A percentile compares a stretch with the other conserved stretches of the same genome.
phyloP scores from a whole-genome alignment of 1,140 invertebrate genomes.

The Phthorimaea operculella region DNA sequence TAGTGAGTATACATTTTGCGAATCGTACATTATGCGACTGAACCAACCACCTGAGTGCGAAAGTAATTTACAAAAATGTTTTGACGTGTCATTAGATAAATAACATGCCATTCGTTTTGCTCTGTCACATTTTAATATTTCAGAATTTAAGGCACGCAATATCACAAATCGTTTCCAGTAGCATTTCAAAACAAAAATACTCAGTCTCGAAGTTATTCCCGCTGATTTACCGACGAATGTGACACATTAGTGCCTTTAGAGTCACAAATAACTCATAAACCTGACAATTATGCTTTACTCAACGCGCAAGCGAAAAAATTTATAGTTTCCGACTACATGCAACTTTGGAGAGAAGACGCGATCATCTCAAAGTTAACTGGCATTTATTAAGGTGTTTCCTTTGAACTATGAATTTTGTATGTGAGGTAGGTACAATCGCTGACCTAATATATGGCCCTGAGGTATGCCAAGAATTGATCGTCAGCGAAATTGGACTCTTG shows the following conservation, averaged over 20 bases:
- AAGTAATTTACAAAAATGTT: slow-evolving; percentile 4
- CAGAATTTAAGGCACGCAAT: slow-evolving; percentile 7
- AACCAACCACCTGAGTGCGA: background rate
- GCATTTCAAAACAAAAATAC: slow-evolving; percentile 7
- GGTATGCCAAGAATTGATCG: too few relatives aligned
- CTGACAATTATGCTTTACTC: slow-evolving; percentile 41
- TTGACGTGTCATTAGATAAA: slow-evolving; percentile 2
- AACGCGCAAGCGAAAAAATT: slow-evolving; percentile 33
- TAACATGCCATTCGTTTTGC: background rate
- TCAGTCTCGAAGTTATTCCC: background rate
- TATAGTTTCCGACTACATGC: slow-evolving; percentile 43
- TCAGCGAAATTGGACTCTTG: too few relatives aligned
- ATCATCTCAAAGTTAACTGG: background rate
- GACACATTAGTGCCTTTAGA: slow-evolving; percentile 27
- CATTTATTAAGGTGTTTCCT: too few relatives aligned
- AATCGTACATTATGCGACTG: too few relatives aligned
- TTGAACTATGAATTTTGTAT: too few relatives aligned
- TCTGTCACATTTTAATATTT: slow-evolving; percentile 4
- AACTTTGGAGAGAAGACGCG: background rate
- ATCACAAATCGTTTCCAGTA: slow-evolving; percentile 6
- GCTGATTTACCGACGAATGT: slow-evolving; percentile 29
- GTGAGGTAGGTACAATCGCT: too few relatives aligned
- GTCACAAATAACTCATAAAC: slow-evolving; percentile 43
- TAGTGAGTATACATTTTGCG: too few relatives aligned
- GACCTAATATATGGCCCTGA: too few relatives aligned